These are phyloP conservation scores for Sebastes itinus DNA, from an alignment of 2,797 vertebrate genomes.

Conservation along the genomic window DNA sequence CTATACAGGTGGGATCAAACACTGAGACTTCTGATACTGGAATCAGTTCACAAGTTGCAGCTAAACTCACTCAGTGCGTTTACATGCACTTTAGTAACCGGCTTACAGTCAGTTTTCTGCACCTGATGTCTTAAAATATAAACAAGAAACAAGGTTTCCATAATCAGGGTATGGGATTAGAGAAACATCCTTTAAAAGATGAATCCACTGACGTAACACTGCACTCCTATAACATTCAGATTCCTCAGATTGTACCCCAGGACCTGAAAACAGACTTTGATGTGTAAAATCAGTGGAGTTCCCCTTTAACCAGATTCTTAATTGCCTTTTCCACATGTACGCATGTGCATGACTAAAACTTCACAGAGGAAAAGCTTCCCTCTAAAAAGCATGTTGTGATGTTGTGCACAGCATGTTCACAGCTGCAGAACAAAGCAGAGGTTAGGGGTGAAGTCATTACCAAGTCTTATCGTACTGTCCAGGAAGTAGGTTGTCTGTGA, in stretches of 20 bases:
- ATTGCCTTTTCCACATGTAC: not conserved
- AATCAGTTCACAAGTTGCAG: not conserved
- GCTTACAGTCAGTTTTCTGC: not conserved
- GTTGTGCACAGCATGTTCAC: not conserved
- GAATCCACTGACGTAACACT: not conserved
- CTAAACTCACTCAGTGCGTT: not conserved
- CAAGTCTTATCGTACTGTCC: not conserved
- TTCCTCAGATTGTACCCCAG: too few relatives aligned
- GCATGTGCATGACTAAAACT: not conserved
- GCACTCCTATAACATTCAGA: not conserved
- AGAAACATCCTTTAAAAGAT: not conserved
- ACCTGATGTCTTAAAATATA: not conserved
- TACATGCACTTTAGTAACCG: not conserved
- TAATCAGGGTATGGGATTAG: not conserved
- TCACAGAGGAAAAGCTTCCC: not conserved
- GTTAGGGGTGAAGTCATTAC: conserved; percentile 1
- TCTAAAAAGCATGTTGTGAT: not conserved
- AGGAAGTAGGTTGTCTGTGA: conserved; percentile 5
- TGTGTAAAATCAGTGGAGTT: not conserved
- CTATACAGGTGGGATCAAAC: not conserved
- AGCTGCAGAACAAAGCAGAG: not conserved
- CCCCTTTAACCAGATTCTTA: not conserved
- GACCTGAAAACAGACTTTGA: not conserved
- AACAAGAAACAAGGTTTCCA: not conserved
- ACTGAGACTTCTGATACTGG: not conserved